phyloP scores from a whole-genome alignment of 1,140 invertebrate genomes.

The Dryas iulia region DNA sequence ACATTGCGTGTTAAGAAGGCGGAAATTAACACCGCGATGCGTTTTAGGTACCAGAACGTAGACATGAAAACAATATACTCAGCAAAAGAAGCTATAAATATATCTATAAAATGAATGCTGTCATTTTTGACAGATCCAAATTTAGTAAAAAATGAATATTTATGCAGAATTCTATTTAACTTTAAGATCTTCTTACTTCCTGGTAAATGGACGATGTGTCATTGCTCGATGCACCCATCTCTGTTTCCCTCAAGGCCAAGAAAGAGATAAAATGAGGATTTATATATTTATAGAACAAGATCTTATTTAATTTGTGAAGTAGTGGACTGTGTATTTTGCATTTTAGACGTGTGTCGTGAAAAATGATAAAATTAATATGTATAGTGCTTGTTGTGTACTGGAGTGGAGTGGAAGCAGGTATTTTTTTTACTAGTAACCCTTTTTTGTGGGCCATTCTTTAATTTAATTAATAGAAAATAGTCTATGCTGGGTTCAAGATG shows the following conservation, averaged over 20 bases:
- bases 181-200: not conserved
- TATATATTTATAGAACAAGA: not conserved
- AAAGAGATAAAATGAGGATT: constrained; percentile 16
- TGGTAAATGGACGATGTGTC: not conserved
- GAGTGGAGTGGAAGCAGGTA: constrained; percentile 7
- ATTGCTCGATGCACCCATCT: not conserved
- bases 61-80: too few relatives aligned
- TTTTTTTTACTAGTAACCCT: not conserved
- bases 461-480: too few relatives aligned
- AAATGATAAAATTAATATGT: constrained; percentile 9
- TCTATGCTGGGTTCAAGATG: too few relatives aligned
- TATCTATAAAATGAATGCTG: too few relatives aligned
- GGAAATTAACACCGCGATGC: too few relatives aligned
- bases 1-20: too few relatives aligned
- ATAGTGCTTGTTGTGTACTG: not conserved
- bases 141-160: too few relatives aligned
- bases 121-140: too few relatives aligned
- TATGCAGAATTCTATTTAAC: not conserved
- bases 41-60: too few relatives aligned
- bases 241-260: not conserved
- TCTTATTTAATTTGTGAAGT: constrained; percentile 6
- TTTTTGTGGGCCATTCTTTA: too few relatives aligned
- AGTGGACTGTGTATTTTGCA: not conserved
- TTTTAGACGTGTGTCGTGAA: not conserved
- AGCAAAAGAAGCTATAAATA: too few relatives aligned